These are phyloP conservation scores for Thymallus thymallus DNA, from an alignment of 2,113 vertebrate species.

Conservation along the genomic window DNA sequence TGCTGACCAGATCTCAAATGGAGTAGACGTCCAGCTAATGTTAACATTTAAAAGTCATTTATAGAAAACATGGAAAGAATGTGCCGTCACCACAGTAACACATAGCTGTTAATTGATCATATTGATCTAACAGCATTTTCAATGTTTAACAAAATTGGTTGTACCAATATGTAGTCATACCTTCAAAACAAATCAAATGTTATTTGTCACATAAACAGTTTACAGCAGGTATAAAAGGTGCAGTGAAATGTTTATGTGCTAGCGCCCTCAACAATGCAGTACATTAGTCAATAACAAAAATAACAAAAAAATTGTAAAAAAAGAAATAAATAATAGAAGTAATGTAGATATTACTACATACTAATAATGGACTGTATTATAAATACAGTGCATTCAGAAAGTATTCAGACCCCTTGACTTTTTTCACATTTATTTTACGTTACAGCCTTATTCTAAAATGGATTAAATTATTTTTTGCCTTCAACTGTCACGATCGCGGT, in stretches of 20 bases:
- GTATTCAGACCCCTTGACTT: no score
- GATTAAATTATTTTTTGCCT: no score
- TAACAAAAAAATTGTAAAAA: no score
- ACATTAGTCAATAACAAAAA: conserved; percentile 17
- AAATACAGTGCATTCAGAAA: no score
- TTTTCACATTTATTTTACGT: no score
- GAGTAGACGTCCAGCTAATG: conserved; percentile 49
- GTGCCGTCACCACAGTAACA: conserved; percentile 37
- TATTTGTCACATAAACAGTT: background rate
- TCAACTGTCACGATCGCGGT: no score
- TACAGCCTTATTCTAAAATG: no score
- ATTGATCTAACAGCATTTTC: background rate
- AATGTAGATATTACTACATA: no score
- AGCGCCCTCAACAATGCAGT: background rate
- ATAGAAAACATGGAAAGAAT: conserved; percentile 43
- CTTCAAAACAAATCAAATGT: no score
- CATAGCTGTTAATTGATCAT: conserved; percentile 30
- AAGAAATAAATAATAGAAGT: no score
- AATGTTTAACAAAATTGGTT: background rate
- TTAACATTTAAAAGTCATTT: conserved; percentile 50
- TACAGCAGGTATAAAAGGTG: background rate
- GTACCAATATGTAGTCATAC: conserved; percentile 15
- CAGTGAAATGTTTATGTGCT: no score
- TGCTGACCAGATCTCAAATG: conserved; percentile 43
- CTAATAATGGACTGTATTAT: no score